Conservation (phyloP, 2,797 vertebrate genomes). For the Notamacropus eugenii region DNA sequence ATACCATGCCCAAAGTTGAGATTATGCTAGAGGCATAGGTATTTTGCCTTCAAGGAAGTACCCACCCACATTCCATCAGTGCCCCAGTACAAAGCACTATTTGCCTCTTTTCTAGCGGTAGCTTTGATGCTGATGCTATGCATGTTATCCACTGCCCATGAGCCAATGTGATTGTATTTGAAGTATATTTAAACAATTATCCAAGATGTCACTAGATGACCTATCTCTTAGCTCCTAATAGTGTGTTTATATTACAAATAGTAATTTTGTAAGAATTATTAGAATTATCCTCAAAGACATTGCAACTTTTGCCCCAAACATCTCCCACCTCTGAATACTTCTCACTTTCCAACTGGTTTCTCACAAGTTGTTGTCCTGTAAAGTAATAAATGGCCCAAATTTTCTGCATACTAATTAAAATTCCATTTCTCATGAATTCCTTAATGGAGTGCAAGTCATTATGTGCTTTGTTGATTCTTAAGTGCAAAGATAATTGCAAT, state of each 20-base stretch:
- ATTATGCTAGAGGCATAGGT: slow-evolving; percentile 3
- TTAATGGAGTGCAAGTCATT: slow-evolving; percentile 93
- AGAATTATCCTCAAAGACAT: slow-evolving; percentile 53
- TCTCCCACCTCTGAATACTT: slow-evolving; percentile 64
- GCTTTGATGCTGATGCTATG: neutral
- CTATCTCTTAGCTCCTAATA: slow-evolving; percentile 36
- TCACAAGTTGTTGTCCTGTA: slow-evolving; percentile 85
- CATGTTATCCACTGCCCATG: neutral
- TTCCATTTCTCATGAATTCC: slow-evolving; percentile 91
- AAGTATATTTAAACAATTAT: slow-evolving; percentile 45
- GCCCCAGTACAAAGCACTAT: neutral
- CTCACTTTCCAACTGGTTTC: slow-evolving; percentile 80
- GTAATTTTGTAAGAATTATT: slow-evolving; percentile 55
- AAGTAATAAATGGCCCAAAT: slow-evolving; percentile 85
- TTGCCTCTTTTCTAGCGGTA: neutral
- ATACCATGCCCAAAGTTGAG: slow-evolving; percentile 53
- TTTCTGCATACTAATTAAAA: slow-evolving; percentile 88
- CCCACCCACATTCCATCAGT: neutral
- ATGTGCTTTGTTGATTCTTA: slow-evolving; percentile 97
- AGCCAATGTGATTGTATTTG: slow-evolving; percentile 35
- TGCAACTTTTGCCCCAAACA: slow-evolving; percentile 51
- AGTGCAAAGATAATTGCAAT: slow-evolving; percentile 94
- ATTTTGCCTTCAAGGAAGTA: neutral
- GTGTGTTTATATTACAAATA: neutral
- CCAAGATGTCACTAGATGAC: slow-evolving; percentile 24